Conservation (phyloP, 1,140 invertebrate genomes). For the Sitobion miscanthi region DNA sequence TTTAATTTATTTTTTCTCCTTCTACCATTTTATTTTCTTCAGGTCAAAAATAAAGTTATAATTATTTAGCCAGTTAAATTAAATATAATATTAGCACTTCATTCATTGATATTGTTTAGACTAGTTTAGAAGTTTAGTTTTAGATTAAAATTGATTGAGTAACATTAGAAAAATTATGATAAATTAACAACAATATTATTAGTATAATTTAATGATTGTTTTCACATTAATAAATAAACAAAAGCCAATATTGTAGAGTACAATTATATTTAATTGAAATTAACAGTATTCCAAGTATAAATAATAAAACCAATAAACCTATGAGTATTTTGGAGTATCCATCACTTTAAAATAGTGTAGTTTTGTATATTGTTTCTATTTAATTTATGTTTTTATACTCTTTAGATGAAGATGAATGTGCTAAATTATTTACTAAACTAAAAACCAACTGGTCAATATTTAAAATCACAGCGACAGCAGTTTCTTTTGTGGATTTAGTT, state of each 20-base stretch:
- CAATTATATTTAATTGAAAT: background rate
- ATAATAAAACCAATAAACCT: background rate
- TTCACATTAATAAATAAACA: background rate
- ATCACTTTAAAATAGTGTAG: no score
- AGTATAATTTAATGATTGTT: background rate
- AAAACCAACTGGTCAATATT: conserved; percentile 18
- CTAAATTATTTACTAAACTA: conserved; percentile 32
- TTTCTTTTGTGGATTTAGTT: conserved; percentile 46
- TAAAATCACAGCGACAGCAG: conserved; percentile 12
- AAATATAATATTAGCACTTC: background rate
- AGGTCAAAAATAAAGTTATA: background rate
- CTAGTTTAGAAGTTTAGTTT: background rate
- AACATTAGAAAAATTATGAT: background rate
- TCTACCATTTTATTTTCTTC: background rate
- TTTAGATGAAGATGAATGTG: conserved; percentile 42
- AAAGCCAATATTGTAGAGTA: background rate
- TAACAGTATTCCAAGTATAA: background rate
- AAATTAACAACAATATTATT: background rate
- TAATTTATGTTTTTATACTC: background rate
- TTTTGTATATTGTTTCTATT: background rate
- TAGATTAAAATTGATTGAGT: background rate
- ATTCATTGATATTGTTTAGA: background rate
- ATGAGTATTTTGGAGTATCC: no score
- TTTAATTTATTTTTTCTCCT: conserved; percentile 15
- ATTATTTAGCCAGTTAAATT: background rate